These are phyloP conservation scores for Tarsius wallacei DNA, from an alignment of 2,797 vertebrate genomes.

Conservation along the genomic window DNA sequence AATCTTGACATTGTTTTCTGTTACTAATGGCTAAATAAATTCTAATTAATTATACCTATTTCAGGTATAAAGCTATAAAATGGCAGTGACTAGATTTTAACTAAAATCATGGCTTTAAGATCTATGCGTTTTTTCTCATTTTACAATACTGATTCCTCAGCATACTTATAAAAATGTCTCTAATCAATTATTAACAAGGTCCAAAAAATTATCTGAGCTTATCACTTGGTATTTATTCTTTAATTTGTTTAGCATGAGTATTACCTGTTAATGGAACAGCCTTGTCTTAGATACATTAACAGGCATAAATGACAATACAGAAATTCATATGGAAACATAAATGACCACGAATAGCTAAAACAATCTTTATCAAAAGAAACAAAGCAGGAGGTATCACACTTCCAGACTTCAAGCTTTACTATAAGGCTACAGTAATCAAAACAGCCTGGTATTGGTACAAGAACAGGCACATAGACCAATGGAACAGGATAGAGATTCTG, in stretches of 20 bases:
- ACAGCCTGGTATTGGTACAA: too few relatives aligned
- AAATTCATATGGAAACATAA: too few relatives aligned
- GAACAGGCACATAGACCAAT: too few relatives aligned
- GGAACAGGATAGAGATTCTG: too few relatives aligned
- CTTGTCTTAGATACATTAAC: neutral
- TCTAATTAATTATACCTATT: neutral
- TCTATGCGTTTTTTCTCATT: neutral
- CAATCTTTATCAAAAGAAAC: too few relatives aligned
- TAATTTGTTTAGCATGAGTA: conserved; percentile 23
- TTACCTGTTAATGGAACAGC: neutral
- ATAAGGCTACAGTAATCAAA: too few relatives aligned
- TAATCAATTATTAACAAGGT: neutral
- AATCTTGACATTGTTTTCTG: neutral
- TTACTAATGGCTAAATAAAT: neutral
- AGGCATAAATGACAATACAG: neutral
- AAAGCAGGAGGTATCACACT: too few relatives aligned
- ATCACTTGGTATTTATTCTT: neutral
- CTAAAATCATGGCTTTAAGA: conserved; percentile 14
- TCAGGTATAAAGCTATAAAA: neutral
- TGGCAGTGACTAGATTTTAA: neutral
- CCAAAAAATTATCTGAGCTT: conserved; percentile 13
- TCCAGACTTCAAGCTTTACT: too few relatives aligned
- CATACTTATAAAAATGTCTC: neutral
- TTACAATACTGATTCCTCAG: neutral
- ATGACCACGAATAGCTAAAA: too few relatives aligned